Conservation (phyloP, 2,888 invertebrate genomes). For the Esperia sulphurella region DNA sequence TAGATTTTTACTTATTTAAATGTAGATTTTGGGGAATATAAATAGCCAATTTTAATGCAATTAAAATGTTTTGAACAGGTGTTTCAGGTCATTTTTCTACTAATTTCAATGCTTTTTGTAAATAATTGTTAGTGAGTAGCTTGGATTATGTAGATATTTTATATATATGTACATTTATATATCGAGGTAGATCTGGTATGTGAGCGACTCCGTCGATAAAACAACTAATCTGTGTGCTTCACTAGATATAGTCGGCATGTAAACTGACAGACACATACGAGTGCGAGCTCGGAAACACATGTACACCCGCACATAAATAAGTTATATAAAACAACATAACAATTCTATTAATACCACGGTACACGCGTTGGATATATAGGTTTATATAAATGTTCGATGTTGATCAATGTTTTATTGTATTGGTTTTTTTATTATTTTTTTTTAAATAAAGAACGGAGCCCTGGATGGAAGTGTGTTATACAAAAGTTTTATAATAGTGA, state of each 20-base stretch:
- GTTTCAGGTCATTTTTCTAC: conserved; percentile 10
- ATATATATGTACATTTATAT: conserved; percentile 18
- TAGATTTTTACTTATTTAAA: neutral
- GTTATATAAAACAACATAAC: conserved; percentile 14
- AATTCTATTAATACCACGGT: conserved; percentile 23
- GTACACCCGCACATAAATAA: conserved; percentile 41
- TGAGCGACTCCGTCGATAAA: conserved; percentile 65
- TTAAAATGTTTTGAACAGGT: conserved; percentile 1
- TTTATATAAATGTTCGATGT: conserved; percentile 49
- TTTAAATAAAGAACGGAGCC: conserved; percentile 60
- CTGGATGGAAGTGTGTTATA: conserved; percentile 53
- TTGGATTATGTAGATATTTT: conserved; percentile 21
- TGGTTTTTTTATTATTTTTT: conserved; percentile 33
- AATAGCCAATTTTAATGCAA: conserved; percentile 4
- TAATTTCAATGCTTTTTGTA: conserved; percentile 39
- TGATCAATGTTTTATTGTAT: conserved; percentile 41
- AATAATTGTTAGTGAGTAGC: conserved; percentile 40
- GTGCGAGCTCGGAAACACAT: conserved; percentile 40
- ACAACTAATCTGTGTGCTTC: conserved; percentile 59
- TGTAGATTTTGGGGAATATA: neutral
- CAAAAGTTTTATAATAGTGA: conserved; percentile 38
- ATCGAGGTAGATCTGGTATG: conserved; percentile 62
- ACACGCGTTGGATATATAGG: conserved; percentile 3
- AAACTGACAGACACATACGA: conserved; percentile 43
- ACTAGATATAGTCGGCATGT: conserved; percentile 36